Evolutionary conservation across 92 coral and sea anemone species (phyloP).

Genomic region (Epizoanthus ramosus): DNA sequence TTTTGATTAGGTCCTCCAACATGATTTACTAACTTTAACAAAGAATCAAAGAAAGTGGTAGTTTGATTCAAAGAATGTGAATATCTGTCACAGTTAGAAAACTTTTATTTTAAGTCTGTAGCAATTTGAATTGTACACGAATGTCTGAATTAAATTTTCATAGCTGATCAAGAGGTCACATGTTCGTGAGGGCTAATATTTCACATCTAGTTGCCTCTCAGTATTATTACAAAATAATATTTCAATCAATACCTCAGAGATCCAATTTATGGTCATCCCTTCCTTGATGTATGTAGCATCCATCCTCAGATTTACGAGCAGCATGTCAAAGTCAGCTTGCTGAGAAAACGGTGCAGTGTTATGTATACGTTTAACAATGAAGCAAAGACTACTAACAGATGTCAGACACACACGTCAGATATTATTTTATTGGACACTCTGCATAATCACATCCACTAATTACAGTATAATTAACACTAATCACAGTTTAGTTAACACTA

Average conservation of each 20-base stretch:
- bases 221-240: not conserved
- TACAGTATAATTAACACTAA: not conserved
- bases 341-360: constrained; percentile 7
- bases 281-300: constrained; percentile 95
- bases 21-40: no score
- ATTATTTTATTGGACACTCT: not conserved
- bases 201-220: no score
- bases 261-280: constrained; percentile 93
- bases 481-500: no score
- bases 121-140: no score
- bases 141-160: no score
- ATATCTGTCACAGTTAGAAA: no score
- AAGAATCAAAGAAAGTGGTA: no score
- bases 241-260: constrained; percentile 72
- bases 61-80: no score
- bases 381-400: not conserved
- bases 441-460: not conserved
- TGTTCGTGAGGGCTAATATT: no score
- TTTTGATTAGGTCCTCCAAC: no score
- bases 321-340: constrained; percentile 99
- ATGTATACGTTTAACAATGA: not conserved
- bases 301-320: constrained; percentile 91
- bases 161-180: no score
- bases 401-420: not conserved
- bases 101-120: no score